Percentiles rank a stretch among this genome's conserved stretches.
phyloP scores from a whole-genome alignment of 1,140 invertebrate genomes.

The Oscheius sp. region DNA sequence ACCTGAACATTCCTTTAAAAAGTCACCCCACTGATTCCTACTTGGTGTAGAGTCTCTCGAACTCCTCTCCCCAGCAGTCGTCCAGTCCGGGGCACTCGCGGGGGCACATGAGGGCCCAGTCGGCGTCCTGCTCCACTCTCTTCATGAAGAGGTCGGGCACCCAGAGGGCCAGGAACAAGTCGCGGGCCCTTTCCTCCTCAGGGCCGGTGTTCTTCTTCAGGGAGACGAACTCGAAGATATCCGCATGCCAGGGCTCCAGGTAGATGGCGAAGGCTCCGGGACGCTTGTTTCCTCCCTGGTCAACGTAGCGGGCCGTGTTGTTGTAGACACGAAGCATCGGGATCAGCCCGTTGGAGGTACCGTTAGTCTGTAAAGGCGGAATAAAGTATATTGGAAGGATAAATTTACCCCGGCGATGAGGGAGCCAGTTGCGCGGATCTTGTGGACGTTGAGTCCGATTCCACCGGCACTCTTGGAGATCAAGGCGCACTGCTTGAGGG shows the following conservation, averaged over 20 bases:
- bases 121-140: conserved; percentile 77
- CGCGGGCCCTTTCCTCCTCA: conserved; percentile 85
- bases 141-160: conserved; percentile 98
- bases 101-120: conserved; percentile 96
- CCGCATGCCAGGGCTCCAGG: conserved; percentile 97
- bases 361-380: conserved; percentile 72
- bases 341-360: conserved; percentile 90
- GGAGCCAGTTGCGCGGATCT: conserved; percentile 85
- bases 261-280: conserved; percentile 99
- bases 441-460: conserved; percentile 93
- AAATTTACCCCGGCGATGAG: conserved; percentile 76
- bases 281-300: conserved; percentile 96
- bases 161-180: conserved; percentile 97
- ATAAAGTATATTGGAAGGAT: conserved; percentile 10
- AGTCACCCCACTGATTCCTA: neutral
- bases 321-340: conserved; percentile 96
- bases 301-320: conserved; percentile 91
- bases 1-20: conserved; percentile 65
- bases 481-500: conserved; percentile 86
- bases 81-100: conserved; percentile 82
- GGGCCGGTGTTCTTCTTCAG: conserved; percentile 90
- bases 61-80: conserved; percentile 91
- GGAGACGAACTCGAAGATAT: conserved; percentile 88
- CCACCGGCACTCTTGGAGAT: conserved; percentile 97
- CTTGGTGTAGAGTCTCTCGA: conserved; percentile 78